phyloP scores from a whole-genome alignment of 2,888 invertebrate species.

The Tachina lurida region DNA sequence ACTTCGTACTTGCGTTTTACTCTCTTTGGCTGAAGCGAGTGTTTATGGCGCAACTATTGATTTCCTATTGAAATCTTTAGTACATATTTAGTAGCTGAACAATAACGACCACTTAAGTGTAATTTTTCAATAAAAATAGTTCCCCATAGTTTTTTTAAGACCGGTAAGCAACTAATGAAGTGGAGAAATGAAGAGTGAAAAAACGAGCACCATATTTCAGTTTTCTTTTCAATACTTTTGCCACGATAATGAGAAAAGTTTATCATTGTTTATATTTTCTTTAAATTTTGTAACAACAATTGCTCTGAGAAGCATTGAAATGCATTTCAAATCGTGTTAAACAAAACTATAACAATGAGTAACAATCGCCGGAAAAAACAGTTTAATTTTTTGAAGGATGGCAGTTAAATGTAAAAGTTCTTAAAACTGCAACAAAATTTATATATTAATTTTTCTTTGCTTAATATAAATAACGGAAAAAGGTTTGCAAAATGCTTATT shows the following conservation, averaged over 20 bases:
- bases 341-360: background rate
- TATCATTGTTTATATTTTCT: background rate
- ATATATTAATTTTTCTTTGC: no score
- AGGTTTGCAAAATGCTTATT: no score
- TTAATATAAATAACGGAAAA: no score
- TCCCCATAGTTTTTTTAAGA: background rate
- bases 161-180: conserved; percentile 50
- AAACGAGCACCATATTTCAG: background rate
- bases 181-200: background rate
- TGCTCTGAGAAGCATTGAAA: conserved; percentile 5
- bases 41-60: background rate
- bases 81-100: background rate
- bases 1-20: background rate
- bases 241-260: conserved; percentile 66
- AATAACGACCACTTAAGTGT: background rate
- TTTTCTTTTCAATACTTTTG: conserved; percentile 7
- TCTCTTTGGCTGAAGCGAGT: background rate
- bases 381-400: background rate
- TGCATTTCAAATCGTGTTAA: conserved; percentile 30
- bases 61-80: background rate
- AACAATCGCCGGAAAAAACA: background rate
- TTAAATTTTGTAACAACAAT: conserved; percentile 4
- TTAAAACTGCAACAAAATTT: background rate
- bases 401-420: background rate
- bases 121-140: background rate